Evolutionary conservation across 2,113 vertebrate genomes (phyloP).

Genomic region (Chloropsis cyanopogon): DNA sequence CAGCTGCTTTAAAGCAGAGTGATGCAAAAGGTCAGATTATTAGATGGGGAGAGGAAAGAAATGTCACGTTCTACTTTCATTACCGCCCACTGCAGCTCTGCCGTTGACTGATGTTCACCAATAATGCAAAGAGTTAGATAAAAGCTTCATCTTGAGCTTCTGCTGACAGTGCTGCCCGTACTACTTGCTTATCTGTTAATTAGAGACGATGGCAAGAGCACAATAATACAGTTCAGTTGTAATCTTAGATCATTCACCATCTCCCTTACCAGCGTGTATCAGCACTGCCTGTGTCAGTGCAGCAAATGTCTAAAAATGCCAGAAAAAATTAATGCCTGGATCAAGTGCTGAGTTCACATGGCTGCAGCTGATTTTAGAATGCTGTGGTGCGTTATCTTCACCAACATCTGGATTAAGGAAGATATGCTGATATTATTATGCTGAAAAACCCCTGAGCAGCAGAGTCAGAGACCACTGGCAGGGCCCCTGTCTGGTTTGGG

Average conservation of each 20-base stretch:
- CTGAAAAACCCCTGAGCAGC: rapidly evolving
- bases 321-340: neutral
- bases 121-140: neutral
- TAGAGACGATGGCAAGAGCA: neutral
- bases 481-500: neutral
- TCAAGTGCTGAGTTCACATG: neutral
- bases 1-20: neutral
- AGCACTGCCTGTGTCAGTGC: neutral
- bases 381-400: neutral
- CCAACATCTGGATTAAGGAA: neutral
- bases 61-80: constrained; percentile 52
- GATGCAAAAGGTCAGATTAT: constrained; percentile 56
- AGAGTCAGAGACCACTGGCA: neutral
- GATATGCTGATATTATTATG: neutral
- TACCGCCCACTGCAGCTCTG: neutral
- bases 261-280: neutral
- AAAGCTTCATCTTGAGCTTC: neutral
- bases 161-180: neutral
- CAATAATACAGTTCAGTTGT: neutral
- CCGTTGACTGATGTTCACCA: neutral
- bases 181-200: neutral
- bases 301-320: neutral
- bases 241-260: neutral
- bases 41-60: constrained; percentile 37
- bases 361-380: neutral